A percentile compares a stretch with the other conserved stretches of the same genome.
These are phyloP conservation scores for Numida meleagris DNA, from an alignment of 2,113 vertebrate species.

Conservation along the genomic window DNA sequence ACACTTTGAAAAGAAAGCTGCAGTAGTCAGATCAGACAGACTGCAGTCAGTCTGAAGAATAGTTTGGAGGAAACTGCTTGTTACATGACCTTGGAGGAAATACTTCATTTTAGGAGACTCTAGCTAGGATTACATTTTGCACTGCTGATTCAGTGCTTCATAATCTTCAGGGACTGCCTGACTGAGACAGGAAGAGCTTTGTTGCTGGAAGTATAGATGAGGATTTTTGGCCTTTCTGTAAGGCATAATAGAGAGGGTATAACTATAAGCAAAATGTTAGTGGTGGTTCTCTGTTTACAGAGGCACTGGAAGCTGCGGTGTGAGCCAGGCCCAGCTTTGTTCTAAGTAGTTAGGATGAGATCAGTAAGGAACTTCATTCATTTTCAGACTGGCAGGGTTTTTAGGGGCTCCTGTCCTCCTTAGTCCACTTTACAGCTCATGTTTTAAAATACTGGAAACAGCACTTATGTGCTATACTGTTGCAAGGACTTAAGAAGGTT, in stretches of 20 bases:
- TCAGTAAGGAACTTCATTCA: neutral
- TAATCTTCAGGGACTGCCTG: neutral
- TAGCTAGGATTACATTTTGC: neutral
- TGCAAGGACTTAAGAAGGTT: rapidly evolving
- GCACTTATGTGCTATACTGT: rapidly evolving
- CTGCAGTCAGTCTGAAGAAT: neutral
- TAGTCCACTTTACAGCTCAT: neutral
- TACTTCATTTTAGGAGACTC: neutral
- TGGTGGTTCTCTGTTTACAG: neutral
- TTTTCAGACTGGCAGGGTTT: neutral
- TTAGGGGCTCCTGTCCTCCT: neutral
- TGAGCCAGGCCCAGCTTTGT: too few relatives aligned
- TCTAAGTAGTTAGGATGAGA: neutral
- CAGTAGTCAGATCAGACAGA: neutral
- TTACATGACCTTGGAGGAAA: neutral
- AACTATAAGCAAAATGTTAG: neutral
- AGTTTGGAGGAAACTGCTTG: neutral
- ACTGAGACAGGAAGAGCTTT: neutral
- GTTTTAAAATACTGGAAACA: neutral
- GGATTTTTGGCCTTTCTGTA: neutral
- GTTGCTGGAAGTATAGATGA: neutral
- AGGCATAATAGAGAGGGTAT: neutral
- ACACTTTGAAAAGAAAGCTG: neutral
- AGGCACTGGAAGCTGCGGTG: too few relatives aligned
- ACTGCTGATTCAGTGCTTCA: neutral